phyloP scores from a whole-genome alignment of 2,113 vertebrate species.

The Hyperopisus bebe region DNA sequence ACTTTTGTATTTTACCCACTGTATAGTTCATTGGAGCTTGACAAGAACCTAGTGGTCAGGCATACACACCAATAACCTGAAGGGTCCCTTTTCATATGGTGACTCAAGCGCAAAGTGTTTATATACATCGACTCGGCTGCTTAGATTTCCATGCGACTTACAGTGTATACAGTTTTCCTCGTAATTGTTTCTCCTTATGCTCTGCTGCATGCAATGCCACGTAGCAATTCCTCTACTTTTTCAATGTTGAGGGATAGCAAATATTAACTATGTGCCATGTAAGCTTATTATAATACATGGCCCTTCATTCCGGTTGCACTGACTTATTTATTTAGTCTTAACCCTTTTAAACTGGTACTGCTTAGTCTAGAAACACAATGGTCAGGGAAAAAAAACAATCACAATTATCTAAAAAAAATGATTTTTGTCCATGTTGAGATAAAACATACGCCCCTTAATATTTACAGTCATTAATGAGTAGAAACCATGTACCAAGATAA shows the following conservation, averaged over 20 bases:
- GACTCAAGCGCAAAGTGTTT: background rate
- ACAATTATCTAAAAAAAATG: background rate
- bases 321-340: background rate
- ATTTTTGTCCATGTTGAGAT: background rate
- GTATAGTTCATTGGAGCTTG: background rate
- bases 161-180: background rate
- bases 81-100: background rate
- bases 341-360: background rate
- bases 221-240: background rate
- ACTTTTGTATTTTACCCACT: background rate
- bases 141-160: background rate
- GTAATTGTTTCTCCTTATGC: background rate
- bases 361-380: background rate
- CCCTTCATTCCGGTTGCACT: background rate
- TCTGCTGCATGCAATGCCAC: background rate
- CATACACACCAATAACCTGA: background rate
- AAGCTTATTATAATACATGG: background rate
- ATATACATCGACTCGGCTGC: background rate
- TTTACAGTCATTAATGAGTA: background rate
- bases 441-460: background rate
- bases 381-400: background rate
- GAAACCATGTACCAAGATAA: background rate
- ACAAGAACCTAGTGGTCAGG: background rate
- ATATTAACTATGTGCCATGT: background rate
- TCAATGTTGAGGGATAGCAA: background rate